Conservation (phyloP, 2,797 vertebrate genomes). For the Austrolebias charrua region DNA sequence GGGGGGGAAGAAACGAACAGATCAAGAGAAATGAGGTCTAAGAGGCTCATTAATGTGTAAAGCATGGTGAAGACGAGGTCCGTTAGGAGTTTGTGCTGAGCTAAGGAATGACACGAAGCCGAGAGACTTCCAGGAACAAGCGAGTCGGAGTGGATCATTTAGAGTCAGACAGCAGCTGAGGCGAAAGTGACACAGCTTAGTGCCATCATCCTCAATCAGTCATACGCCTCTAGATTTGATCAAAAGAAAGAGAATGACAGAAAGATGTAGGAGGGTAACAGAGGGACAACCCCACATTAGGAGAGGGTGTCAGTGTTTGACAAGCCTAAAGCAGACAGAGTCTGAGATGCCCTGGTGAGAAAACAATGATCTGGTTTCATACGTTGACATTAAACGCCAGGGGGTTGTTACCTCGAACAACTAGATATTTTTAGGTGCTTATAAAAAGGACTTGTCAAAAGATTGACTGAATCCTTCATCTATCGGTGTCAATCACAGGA, state of each 20-base stretch:
- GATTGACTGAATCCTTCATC: neutral
- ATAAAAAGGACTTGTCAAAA: neutral
- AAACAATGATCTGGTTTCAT: neutral
- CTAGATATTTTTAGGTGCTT: neutral
- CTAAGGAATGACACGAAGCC: slow-evolving; percentile 35
- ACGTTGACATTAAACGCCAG: neutral
- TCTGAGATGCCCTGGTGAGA: neutral
- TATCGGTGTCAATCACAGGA: slow-evolving; percentile 5
- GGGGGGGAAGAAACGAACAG: slow-evolving; percentile 12
- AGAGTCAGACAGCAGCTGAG: slow-evolving; percentile 42
- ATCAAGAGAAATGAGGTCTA: slow-evolving; percentile 62
- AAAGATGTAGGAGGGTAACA: neutral
- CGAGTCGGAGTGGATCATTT: slow-evolving; percentile 57
- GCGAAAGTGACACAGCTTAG: slow-evolving; percentile 43
- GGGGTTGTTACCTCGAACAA: no score
- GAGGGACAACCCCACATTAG: neutral
- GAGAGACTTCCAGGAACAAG: slow-evolving; percentile 39
- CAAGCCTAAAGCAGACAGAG: neutral
- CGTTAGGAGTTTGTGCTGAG: slow-evolving; percentile 47
- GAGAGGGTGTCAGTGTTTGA: neutral
- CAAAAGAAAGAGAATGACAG: slow-evolving; percentile 6
- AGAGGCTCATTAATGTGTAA: slow-evolving; percentile 69
- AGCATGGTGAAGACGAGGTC: slow-evolving; percentile 40
- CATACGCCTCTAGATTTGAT: slow-evolving; percentile 10
- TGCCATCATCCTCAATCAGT: slow-evolving; percentile 42